Percentiles rank a stretch among this genome's conserved stretches.
phyloP scores from a whole-genome alignment of 1,140 invertebrate species.

The Danaus melanippus region DNA sequence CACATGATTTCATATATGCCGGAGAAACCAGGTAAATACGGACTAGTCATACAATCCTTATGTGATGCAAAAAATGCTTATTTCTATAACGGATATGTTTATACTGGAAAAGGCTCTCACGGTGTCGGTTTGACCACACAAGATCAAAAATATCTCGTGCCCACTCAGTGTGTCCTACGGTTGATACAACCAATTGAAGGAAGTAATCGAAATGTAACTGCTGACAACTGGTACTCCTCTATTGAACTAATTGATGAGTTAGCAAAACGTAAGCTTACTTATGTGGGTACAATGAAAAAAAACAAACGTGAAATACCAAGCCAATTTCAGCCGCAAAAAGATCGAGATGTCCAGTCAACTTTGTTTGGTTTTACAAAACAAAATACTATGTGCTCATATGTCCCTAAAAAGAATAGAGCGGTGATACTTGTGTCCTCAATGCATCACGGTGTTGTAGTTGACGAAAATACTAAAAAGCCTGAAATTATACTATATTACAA shows the following conservation, averaged over 20 bases:
- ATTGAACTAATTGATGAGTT: no score
- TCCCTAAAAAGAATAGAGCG: conserved; percentile 33
- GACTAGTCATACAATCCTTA: conserved; percentile 12
- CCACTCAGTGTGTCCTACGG: conserved; percentile 22
- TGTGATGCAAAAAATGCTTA: conserved; percentile 21
- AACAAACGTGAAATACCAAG: conserved; percentile 37
- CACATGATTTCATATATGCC: conserved; percentile 25
- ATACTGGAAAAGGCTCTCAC: conserved; percentile 22
- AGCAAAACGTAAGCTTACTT: conserved; percentile 28
- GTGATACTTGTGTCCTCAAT: conserved; percentile 37
- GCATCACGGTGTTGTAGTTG: no score
- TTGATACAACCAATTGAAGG: no score
- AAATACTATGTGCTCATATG: no score
- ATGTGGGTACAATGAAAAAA: conserved; percentile 40
- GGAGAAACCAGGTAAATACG: conserved; percentile 20
- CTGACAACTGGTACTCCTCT: conserved; percentile 25
- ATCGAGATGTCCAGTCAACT: no score
- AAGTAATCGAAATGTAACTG: conserved; percentile 28
- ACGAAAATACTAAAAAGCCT: no score
- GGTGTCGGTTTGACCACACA: conserved; percentile 17
- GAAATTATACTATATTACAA: conserved; percentile 55
- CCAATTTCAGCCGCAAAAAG: no score
- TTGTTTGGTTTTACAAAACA: no score
- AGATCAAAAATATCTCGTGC: conserved; percentile 25
- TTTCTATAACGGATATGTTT: conserved; percentile 28